These are phyloP conservation scores for Plusia festucae DNA, from an alignment of 2,888 invertebrate genomes.

Conservation along the genomic window DNA sequence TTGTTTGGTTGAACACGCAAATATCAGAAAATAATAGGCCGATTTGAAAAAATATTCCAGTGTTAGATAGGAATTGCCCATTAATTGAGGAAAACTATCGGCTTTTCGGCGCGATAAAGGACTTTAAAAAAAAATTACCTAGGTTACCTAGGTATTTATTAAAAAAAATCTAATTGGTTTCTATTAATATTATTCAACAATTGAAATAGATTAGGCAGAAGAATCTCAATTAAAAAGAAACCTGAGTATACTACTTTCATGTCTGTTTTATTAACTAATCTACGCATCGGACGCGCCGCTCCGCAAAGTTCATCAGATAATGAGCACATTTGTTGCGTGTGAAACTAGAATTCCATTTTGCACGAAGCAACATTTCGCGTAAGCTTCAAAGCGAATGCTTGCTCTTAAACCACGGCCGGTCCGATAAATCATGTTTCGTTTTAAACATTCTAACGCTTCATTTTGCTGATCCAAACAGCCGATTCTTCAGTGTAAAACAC, in stretches of 20 bases:
- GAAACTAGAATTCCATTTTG: constrained; percentile 88
- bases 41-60: too few relatives aligned
- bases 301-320: constrained; percentile 87
- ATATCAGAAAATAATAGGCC: too few relatives aligned
- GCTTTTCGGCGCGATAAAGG: too few relatives aligned
- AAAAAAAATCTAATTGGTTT: too few relatives aligned
- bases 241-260: background rate
- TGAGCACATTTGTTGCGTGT: constrained; percentile 88
- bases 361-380: constrained; percentile 81
- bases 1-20: too few relatives aligned
- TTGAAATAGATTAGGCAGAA: too few relatives aligned
- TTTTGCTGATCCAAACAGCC: constrained; percentile 78
- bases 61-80: too few relatives aligned
- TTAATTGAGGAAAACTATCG: too few relatives aligned
- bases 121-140: too few relatives aligned
- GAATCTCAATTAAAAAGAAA: background rate
- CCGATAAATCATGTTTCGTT: constrained; percentile 77
- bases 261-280: constrained; percentile 60
- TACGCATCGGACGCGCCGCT: constrained; percentile 64
- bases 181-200: too few relatives aligned
- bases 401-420: constrained; percentile 71
- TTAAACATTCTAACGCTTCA: constrained; percentile 78
- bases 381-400: constrained; percentile 79
- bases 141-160: too few relatives aligned
- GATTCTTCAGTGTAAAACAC: constrained; percentile 74